Evolutionary conservation across 1,140 invertebrate species (phyloP).

Genomic region (Centruroides vittatus): DNA sequence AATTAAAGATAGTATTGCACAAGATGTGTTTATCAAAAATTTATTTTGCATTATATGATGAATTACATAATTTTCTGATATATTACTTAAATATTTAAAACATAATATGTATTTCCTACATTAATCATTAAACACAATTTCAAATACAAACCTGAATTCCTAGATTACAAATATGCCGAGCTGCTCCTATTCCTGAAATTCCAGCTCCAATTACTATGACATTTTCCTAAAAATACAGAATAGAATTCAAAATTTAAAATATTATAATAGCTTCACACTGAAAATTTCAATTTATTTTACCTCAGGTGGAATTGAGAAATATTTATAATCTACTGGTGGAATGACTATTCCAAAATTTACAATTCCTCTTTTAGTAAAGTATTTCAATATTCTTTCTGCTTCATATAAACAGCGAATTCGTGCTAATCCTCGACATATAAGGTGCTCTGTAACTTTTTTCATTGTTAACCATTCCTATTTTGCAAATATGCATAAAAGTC

Average conservation of each 20-base stretch:
- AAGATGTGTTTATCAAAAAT: too few relatives aligned
- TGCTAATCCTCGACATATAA: constrained; percentile 33
- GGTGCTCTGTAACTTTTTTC: constrained; percentile 23
- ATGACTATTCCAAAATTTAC: constrained; percentile 33
- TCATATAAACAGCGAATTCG: constrained; percentile 27
- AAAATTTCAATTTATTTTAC: background rate
- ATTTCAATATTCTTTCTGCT: constrained; percentile 27
- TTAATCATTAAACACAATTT: background rate
- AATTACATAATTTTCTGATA: too few relatives aligned
- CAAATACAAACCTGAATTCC: constrained; percentile 28
- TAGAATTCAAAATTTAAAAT: background rate
- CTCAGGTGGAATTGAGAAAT: background rate
- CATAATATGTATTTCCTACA: too few relatives aligned
- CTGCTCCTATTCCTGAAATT: constrained; percentile 32
- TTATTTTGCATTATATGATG: too few relatives aligned
- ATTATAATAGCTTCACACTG: background rate
- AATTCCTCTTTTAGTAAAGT: constrained; percentile 27
- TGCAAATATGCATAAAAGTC: background rate
- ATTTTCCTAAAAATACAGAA: constrained; percentile 42
- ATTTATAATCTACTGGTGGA: constrained; percentile 14
- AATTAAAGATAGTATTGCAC: too few relatives aligned
- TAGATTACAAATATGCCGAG: constrained; percentile 28
- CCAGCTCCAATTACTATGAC: constrained; percentile 36
- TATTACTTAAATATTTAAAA: too few relatives aligned
- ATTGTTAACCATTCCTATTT: constrained; percentile 31